Evolutionary conservation across 2,797 vertebrate genomes (phyloP), one percentile per base, ranked within the genome.

Genomic region (Syndactyla subalaris): DNA sequence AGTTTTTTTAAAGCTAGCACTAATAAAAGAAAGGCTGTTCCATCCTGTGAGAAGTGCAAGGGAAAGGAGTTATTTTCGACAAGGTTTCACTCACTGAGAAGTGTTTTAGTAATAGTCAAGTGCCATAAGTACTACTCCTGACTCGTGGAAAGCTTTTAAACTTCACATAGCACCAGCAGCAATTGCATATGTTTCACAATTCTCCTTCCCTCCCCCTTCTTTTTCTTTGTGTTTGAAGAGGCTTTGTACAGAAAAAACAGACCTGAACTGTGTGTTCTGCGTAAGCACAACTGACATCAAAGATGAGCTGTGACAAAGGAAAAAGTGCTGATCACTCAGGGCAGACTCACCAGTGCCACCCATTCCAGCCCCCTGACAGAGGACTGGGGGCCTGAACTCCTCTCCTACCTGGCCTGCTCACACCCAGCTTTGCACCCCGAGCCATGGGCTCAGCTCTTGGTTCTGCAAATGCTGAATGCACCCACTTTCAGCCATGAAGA

Each of bases 211-310:
- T 45, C 26, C n/a, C 3, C 4, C 6, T 3, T 46, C 6, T 48
- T 71, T 71, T 63, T 39, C 34, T 77, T 71, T 59, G 26, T 87
- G 41, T 86, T 70, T 63, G 74, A 89, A 68, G 61, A 49, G 57
- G n/a, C 38, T 94, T 89, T 54, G 38, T 10, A 27, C 38, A 82
- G 63, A 58, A 88, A 66, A 90, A 88, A 17, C 65, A 90, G 80
- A 41, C 73, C 70, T 0, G 1, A 93, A 81, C 17, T 41, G 26
- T 29, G 22, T 72, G 71, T 57, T 78, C n/a, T 90, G 78, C 71
- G 43, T 87, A 67, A 93, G 80, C 57, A 89, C 51, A 89, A 90
- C 46, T 46, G 80, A 89, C 74, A 90, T 86, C 48, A 86, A 85
- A 82, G 67, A 82, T 55, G 39, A 85, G 57, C 51, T 73, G 36